Percentiles rank a stretch among this genome's conserved stretches.
Conservation (phyloP, 1,140 invertebrate genomes). For the Lutraria rhynchaena region DNA sequence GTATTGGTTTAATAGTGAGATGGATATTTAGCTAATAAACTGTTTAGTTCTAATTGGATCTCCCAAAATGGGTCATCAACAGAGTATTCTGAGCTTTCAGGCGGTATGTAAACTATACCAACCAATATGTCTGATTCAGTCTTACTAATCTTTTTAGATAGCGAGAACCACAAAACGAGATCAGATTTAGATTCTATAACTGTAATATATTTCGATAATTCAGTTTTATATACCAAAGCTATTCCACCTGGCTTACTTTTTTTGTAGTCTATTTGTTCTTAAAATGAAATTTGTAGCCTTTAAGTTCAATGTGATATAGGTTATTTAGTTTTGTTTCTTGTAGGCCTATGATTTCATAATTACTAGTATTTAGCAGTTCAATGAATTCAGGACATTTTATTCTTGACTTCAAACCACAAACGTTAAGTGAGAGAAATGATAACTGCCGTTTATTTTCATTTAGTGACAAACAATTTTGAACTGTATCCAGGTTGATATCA, state of each 20-base stretch:
- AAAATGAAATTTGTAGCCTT: neutral
- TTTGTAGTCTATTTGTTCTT: neutral
- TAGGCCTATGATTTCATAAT: neutral
- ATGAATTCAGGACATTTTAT: neutral
- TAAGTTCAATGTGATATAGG: neutral
- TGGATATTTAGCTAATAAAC: neutral
- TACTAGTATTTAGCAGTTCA: neutral
- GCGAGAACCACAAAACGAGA: neutral
- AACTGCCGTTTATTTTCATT: no score
- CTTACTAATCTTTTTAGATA: neutral
- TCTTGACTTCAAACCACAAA: conserved; percentile 3
- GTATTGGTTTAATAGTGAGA: no score
- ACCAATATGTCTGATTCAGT: neutral
- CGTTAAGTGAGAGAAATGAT: conserved; percentile 8
- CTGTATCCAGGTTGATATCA: no score
- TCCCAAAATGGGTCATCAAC: neutral
- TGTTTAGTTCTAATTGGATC: neutral
- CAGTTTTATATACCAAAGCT: neutral
- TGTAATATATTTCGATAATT: neutral
- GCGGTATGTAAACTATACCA: conserved; percentile 4
- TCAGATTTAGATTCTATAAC: neutral
- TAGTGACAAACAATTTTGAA: no score
- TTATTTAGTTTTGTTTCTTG: conserved; percentile 9
- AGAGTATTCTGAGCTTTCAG: neutral
- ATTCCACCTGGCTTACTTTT: neutral